Conservation (phyloP, 2,113 vertebrate genomes). For the Campylomormyrus numenius region DNA sequence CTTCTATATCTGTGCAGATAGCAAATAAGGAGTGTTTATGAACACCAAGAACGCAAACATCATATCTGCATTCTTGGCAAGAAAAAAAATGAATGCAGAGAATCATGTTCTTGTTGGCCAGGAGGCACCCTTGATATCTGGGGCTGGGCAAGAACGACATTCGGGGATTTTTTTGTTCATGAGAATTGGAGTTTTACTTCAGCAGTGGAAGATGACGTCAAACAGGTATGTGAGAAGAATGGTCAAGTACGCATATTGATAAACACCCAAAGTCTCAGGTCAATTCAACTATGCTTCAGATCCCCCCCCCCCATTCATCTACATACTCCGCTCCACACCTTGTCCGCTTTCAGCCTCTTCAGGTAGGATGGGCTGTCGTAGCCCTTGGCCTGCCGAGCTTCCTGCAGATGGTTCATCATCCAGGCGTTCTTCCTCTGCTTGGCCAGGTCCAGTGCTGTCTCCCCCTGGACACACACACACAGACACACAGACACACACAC, state of each 20-base stretch:
- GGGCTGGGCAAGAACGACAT: not conserved
- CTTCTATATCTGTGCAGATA: not conserved
- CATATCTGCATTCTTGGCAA: not conserved
- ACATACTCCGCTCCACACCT: constrained; percentile 56
- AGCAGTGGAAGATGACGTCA: not conserved
- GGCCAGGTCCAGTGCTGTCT: constrained; percentile 92
- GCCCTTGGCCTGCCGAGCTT: constrained; percentile 93
- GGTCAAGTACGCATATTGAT: not conserved
- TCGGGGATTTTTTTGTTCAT: not conserved
- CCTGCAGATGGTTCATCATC: constrained; percentile 98
- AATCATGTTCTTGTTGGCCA: not conserved
- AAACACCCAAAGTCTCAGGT: not conserved
- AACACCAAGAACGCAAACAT: not conserved
- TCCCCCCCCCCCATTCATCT: not conserved
- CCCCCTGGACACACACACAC: constrained; percentile 62
- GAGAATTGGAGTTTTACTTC: not conserved
- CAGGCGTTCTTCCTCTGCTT: constrained; percentile 98
- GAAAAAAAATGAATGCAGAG: not conserved
- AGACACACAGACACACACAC: not conserved
- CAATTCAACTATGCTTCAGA: not conserved
- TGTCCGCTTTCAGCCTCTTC: constrained; percentile 93
- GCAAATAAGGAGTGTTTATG: not conserved
- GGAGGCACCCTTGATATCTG: not conserved
- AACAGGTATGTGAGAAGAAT: not conserved
- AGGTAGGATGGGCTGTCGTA: constrained; percentile 95